These are phyloP conservation scores for Radopholus similis DNA, from an alignment of 1,140 invertebrate genomes.

Conservation along the genomic window DNA sequence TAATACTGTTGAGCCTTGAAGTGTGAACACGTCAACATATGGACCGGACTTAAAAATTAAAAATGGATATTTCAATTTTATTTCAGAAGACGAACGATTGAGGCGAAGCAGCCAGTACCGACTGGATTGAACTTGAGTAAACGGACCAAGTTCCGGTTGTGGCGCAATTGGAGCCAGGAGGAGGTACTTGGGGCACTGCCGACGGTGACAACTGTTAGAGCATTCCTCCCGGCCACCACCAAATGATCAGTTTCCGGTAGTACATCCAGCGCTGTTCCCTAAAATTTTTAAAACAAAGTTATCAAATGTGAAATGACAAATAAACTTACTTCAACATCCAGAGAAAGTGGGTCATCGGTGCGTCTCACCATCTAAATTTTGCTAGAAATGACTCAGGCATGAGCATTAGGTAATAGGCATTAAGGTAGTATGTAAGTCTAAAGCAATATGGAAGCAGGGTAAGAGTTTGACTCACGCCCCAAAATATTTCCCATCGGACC, in stretches of 20 bases:
- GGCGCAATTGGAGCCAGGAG: constrained; percentile 4
- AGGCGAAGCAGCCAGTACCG: constrained; percentile 20
- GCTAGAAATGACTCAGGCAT: too few relatives aligned
- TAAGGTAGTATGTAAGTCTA: too few relatives aligned
- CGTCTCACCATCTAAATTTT: background rate
- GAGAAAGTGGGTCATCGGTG: background rate
- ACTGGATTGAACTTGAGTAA: constrained; percentile 29
- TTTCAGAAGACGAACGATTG: constrained; percentile 11
- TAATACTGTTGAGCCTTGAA: constrained; percentile 6
- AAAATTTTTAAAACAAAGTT: background rate
- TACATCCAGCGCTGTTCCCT: constrained; percentile 16
- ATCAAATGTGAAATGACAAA: too few relatives aligned
- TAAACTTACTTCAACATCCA: constrained; percentile 1
- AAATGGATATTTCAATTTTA: background rate
- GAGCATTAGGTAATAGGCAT: too few relatives aligned
- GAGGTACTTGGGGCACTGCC: background rate
- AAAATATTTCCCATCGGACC: too few relatives aligned
- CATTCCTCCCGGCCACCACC: constrained; percentile 3
- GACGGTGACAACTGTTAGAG: background rate
- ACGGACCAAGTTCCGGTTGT: constrained; percentile 27
- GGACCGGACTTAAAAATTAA: constrained; percentile 16
- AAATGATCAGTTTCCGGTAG: constrained; percentile 5
- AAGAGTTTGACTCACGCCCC: too few relatives aligned
- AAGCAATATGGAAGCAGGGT: too few relatives aligned
- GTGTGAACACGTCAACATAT: constrained; percentile 13